Conservation (phyloP, 2,797 vertebrate genomes). For the Tauraco hartlaubi region DNA sequence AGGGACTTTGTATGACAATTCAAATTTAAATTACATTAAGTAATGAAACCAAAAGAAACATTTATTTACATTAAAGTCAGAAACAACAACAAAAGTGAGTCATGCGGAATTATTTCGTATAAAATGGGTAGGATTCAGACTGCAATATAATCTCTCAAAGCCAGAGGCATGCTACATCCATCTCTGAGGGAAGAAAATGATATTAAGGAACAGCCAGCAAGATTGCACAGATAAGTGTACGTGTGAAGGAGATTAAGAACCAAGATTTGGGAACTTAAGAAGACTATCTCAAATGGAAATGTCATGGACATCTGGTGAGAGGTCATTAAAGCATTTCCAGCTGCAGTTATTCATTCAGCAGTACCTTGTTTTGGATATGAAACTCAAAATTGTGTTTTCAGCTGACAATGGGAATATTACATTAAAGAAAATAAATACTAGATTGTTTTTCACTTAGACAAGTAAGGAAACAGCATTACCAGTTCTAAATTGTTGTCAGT, state of each 20-base stretch:
- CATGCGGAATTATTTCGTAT: background rate
- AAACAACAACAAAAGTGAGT: background rate
- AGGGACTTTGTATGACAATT: background rate
- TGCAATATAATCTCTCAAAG: background rate
- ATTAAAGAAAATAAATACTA: background rate
- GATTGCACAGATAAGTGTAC: background rate
- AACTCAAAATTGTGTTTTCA: background rate
- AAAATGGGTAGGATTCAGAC: background rate
- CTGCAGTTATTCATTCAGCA: background rate
- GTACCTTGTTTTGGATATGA: background rate
- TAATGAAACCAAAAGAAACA: background rate
- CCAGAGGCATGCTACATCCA: background rate
- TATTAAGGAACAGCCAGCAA: background rate
- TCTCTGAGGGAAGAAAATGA: background rate
- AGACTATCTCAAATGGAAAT: background rate
- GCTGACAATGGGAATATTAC: background rate
- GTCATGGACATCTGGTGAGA: background rate
- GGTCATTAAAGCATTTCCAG: background rate
- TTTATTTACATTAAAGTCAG: background rate
- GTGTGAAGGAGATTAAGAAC: background rate
- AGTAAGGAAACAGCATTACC: background rate
- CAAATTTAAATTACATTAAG: background rate
- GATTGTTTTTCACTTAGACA: background rate
- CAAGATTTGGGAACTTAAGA: background rate
- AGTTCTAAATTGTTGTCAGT: background rate